A percentile compares a stretch with the other conserved stretches of the same genome.
Evolutionary conservation across 2,888 invertebrate species (phyloP).

Genomic region (Drepanosiphum platanoidis): DNA sequence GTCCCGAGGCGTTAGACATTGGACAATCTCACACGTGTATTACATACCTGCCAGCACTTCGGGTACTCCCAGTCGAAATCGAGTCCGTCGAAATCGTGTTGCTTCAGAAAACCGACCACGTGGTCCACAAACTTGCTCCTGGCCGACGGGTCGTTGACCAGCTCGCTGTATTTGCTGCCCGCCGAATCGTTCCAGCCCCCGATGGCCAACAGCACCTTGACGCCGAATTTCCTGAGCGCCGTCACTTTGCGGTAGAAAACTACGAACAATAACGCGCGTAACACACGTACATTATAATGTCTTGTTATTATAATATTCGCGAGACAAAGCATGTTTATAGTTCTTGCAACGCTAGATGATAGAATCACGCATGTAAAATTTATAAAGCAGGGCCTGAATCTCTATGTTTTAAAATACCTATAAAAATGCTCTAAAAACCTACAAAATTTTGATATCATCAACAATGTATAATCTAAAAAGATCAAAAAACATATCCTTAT

Average conservation of each 20-base stretch:
- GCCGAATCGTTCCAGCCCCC: slow-evolving; percentile 97
- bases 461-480: too few species aligned
- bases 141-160: slow-evolving; percentile 79
- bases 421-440: too few species aligned
- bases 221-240: slow-evolving; percentile 70
- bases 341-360: too few species aligned
- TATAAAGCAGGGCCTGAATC: too few species aligned
- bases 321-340: too few species aligned
- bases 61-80: slow-evolving; percentile 97
- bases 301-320: too few species aligned
- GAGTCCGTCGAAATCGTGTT: slow-evolving; percentile 87
- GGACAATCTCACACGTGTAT: background rate
- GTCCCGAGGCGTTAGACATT: background rate
- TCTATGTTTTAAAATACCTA: too few species aligned
- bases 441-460: too few species aligned
- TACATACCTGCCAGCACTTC: slow-evolving; percentile 84
- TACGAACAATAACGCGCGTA: slow-evolving; percentile 66
- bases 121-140: slow-evolving; percentile 79
- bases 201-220: slow-evolving; percentile 76
- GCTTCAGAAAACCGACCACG: slow-evolving; percentile 80
- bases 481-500: too few species aligned
- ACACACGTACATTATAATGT: too few species aligned
- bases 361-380: too few species aligned
- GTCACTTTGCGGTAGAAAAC: slow-evolving; percentile 89
- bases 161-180: slow-evolving; percentile 85